Evolutionary conservation across 2,797 vertebrate species (phyloP), one percentile per base, ranked within the genome.

Genomic region (Anas bahamensis): DNA sequence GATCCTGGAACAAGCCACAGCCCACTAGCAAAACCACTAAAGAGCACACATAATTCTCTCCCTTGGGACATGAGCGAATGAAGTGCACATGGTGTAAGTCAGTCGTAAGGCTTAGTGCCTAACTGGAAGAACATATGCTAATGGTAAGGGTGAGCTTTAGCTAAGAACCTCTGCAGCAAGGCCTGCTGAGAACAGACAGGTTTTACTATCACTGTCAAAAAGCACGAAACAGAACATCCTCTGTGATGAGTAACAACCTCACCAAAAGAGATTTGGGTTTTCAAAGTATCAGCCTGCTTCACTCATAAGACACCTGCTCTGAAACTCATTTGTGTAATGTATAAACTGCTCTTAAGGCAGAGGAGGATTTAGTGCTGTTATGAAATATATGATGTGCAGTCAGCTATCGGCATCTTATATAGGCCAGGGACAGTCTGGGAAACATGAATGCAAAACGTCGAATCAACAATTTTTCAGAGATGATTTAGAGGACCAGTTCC

Each of bases 1-100:
- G 63, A 89, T 81, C 76, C 89, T 81, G 89, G 55, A 83, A 87
- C 64, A 94, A 95, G 66, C 95, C 94, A 85, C 84, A 96, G 93
- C 84, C 84, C 81, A 55, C 57, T 35, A 87, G 88, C 69, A 89
- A 95, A 95, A 94, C 90, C 94, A 87, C 94, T 90, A 63, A 91
- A 93, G 91, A 94, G 88, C 90, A 87, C 86, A 89, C 76, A 88
- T 55, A 80, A 88, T 85, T 83, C 90, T 78, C 56, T 83, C 86
- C 88, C 83, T 3, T 93, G 88, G 83, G 95, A 96, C 81, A 75
- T 2, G 63, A 93, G 61, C 63, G 88, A 93, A 95, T 81, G 84
- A 92, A 69, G 59, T 83, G 72, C 93, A 95, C 70, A 53, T 83
- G 93, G 86, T 7, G 21, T 13, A 79, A 93, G 80, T 59, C 53